A percentile compares a stretch with the other conserved stretches of the same genome.
These are phyloP conservation scores for Upupa epops DNA, from an alignment of 2,113 vertebrate species.

Conservation along the genomic window DNA sequence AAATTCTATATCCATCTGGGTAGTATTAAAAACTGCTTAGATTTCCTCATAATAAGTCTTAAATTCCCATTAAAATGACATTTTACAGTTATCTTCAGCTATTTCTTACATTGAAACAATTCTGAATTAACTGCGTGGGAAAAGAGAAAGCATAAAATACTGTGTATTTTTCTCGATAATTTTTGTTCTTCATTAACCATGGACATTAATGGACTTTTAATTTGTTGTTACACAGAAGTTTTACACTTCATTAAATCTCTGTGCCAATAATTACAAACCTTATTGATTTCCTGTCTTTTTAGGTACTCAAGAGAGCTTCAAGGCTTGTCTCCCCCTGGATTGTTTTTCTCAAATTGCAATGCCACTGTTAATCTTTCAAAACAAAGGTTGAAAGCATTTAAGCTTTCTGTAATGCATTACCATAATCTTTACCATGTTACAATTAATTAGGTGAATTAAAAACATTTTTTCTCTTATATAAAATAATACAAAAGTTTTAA, in stretches of 20 bases:
- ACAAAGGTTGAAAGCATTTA: slow-evolving; percentile 31
- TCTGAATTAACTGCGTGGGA: not conserved
- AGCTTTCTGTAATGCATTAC: slow-evolving; percentile 21
- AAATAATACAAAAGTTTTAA: not conserved
- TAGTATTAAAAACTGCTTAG: slow-evolving; percentile 1
- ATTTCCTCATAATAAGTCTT: not conserved
- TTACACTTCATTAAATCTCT: slow-evolving; percentile 44
- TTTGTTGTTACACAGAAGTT: slow-evolving; percentile 60
- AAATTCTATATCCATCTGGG: not conserved
- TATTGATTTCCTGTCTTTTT: slow-evolving; percentile 63
- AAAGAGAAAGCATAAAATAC: not conserved
- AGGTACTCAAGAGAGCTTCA: slow-evolving; percentile 46
- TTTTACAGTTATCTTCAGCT: not conserved
- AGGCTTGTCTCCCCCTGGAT: slow-evolving; percentile 23
- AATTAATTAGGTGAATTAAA: slow-evolving; percentile 31
- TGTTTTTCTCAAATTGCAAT: slow-evolving; percentile 51
- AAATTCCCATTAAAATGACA: not conserved
- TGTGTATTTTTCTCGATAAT: not conserved
- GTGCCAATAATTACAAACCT: not conserved
- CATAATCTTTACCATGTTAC: not conserved
- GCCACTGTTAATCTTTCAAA: slow-evolving; percentile 33
- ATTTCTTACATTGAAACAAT: not conserved
- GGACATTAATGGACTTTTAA: slow-evolving; percentile 63
- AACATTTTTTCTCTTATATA: not conserved
- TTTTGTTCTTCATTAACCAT: slow-evolving; percentile 50